Percentiles rank a stretch among this genome's conserved stretches.
Evolutionary conservation across 1,140 invertebrate species (phyloP).

Genomic region (Ridgeia piscesae): DNA sequence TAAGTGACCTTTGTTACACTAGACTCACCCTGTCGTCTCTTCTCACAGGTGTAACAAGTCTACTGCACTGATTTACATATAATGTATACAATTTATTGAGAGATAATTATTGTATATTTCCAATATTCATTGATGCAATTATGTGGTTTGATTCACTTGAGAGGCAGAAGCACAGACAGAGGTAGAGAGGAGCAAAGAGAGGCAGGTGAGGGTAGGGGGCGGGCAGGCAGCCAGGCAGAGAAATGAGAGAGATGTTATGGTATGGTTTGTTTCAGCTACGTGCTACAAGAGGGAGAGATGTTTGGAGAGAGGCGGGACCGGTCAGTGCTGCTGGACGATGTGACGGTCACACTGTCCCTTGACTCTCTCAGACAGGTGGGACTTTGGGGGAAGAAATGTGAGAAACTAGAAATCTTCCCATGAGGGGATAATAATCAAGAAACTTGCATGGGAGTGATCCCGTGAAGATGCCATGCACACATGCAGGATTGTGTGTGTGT

Average conservation of each 20-base stretch:
- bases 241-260: conserved; percentile 38
- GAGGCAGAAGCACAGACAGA: conserved; percentile 55
- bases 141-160: conserved; percentile 39
- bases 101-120: background rate
- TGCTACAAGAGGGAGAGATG: conserved; percentile 59
- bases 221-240: too few species aligned
- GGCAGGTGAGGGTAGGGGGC: too few species aligned
- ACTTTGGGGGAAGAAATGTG: too few species aligned
- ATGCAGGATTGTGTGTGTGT: too few species aligned
- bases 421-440: background rate
- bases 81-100: background rate
- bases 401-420: too few species aligned
- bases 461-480: too few species aligned
- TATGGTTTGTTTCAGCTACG: conserved; percentile 42
- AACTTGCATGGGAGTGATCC: too few species aligned
- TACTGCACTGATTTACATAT: background rate
- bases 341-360: conserved; percentile 79
- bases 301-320: conserved; percentile 77
- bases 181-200: conserved; percentile 70
- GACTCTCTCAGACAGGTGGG: conserved; percentile 68
- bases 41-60: background rate
- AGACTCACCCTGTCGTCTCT: background rate
- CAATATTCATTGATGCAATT: background rate
- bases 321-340: conserved; percentile 77
- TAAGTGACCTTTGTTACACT: conserved; percentile 31